phyloP scores from a whole-genome alignment of 1,140 invertebrate species.

The Papilio xuthus region DNA sequence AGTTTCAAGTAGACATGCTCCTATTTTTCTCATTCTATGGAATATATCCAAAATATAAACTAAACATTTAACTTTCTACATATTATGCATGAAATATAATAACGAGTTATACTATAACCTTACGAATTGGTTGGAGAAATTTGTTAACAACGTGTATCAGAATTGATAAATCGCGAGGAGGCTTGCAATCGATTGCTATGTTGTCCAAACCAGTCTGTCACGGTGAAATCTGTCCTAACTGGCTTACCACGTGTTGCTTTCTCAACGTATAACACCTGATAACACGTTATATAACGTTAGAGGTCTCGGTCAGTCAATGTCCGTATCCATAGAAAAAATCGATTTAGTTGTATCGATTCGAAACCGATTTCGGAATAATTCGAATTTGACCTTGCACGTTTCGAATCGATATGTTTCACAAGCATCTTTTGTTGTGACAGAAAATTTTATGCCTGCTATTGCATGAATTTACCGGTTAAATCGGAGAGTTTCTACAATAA shows the following conservation, averaged over 20 bases:
- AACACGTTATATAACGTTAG: conserved; percentile 56
- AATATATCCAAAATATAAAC: not conserved
- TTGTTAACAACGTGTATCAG: not conserved
- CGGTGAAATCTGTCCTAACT: conserved; percentile 46
- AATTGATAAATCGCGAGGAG: conserved; percentile 6
- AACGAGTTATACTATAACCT: not conserved
- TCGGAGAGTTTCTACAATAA: too few species aligned
- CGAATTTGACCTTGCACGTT: conserved; percentile 1
- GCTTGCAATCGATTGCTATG: not conserved
- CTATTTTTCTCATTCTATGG: too few species aligned
- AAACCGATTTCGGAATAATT: conserved; percentile 26
- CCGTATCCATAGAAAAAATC: conserved; percentile 39
- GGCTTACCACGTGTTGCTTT: conserved; percentile 40
- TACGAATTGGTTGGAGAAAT: not conserved
- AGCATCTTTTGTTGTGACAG: not conserved
- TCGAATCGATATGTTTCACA: conserved; percentile 4
- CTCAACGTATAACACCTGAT: conserved; percentile 43
- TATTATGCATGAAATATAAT: conserved; percentile 8
- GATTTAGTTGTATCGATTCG: conserved; percentile 19
- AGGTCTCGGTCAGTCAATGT: conserved; percentile 61
- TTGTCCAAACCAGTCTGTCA: conserved; percentile 43
- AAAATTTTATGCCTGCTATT: not conserved
- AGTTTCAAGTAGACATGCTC: too few species aligned
- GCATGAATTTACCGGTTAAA: not conserved
- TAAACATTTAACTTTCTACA: not conserved